These are phyloP conservation scores for Steatornis caripensis DNA, from an alignment of 2,113 vertebrate species.

Conservation along the genomic window DNA sequence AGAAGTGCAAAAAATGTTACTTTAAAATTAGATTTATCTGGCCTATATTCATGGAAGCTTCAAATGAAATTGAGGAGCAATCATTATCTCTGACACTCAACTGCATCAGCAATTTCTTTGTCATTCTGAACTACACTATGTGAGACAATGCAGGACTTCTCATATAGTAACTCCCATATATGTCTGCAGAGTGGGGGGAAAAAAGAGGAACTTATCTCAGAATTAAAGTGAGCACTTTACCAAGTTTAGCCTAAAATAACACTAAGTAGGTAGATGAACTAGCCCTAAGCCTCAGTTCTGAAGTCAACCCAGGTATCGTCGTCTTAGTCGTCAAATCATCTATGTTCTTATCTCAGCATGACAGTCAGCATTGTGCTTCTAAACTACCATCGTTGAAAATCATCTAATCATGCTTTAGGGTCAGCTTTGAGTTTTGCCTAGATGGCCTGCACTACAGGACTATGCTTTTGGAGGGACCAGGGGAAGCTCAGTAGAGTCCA, in stretches of 20 bases:
- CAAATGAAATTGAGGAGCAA: neutral
- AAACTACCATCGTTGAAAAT: no score
- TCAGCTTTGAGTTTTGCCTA: neutral
- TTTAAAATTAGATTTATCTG: neutral
- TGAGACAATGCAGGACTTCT: neutral
- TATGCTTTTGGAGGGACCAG: neutral
- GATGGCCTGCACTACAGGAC: neutral
- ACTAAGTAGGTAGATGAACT: neutral
- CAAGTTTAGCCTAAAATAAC: neutral
- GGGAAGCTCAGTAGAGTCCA: neutral
- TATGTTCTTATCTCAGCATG: neutral
- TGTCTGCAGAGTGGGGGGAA: neutral
- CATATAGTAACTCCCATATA: neutral
- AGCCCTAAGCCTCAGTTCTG: neutral
- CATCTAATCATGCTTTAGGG: rapidly evolving
- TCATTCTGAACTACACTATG: neutral
- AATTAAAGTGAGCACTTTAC: neutral
- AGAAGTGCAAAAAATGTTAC: neutral
- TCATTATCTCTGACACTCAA: neutral
- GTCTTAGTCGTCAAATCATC: neutral
- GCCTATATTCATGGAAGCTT: neutral
- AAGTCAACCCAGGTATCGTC: neutral
- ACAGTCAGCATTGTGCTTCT: neutral
- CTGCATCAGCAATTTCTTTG: neutral
- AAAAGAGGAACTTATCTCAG: neutral